phyloP scores from a whole-genome alignment of 2,797 vertebrate genomes.

The Artibeus lituratus region DNA sequence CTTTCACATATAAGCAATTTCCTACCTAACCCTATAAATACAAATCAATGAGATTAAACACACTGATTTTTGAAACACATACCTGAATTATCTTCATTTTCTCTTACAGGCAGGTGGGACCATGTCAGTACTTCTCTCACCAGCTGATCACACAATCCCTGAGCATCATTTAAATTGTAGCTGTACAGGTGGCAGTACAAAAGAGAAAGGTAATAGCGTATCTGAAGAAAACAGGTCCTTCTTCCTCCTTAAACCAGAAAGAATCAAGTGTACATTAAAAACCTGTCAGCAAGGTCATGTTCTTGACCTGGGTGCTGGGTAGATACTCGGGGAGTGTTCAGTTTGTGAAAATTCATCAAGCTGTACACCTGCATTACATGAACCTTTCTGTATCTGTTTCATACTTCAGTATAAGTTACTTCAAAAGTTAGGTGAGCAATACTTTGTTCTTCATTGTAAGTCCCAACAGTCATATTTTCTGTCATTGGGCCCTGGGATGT shows the following conservation, averaged over 20 bases:
- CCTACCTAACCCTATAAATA: neutral
- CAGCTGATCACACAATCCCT: slow-evolving; percentile 92
- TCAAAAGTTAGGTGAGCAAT: neutral
- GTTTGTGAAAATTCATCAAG: slow-evolving; percentile 14
- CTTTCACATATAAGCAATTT: neutral
- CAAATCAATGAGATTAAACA: neutral
- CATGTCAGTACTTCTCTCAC: slow-evolving; percentile 84
- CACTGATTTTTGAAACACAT: slow-evolving; percentile 42
- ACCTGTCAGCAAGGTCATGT: neutral
- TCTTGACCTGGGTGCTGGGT: neutral
- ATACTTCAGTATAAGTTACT: neutral
- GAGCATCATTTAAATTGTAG: slow-evolving; percentile 91
- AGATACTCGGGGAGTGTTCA: neutral
- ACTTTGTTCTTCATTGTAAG: neutral
- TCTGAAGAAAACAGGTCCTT: slow-evolving; percentile 86
- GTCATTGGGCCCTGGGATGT: neutral
- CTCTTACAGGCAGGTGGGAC: slow-evolving; percentile 72
- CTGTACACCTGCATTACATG: neutral
- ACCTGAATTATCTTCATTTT: slow-evolving; percentile 75
- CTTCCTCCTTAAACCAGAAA: slow-evolving; percentile 77
- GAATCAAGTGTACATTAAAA: slow-evolving; percentile 32
- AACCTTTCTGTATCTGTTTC: neutral
- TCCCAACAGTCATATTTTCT: slow-evolving; percentile 39
- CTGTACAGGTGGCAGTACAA: slow-evolving; percentile 91
- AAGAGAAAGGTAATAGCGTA: slow-evolving; percentile 90